Conservation (phyloP, 2,113 vertebrate species). For the Mellivora capensis region DNA sequence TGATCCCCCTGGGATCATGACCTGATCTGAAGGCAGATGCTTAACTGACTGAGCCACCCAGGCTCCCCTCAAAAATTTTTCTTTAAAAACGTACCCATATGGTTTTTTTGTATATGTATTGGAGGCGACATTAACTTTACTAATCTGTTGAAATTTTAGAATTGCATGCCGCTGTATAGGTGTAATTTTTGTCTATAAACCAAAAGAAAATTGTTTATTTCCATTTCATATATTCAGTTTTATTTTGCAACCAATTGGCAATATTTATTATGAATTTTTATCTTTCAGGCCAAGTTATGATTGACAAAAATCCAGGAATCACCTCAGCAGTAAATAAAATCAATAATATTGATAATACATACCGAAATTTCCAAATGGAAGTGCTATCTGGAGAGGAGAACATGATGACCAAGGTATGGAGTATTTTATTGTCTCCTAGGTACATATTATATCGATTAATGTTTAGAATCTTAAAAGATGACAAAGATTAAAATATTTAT, state of each 20-base stretch:
- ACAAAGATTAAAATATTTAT: background rate
- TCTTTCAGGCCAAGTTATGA: slow-evolving; percentile 88
- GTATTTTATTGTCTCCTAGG: background rate
- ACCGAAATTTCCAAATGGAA: slow-evolving; percentile 97
- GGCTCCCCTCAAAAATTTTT: no score
- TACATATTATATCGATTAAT: background rate
- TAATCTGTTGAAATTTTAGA: slow-evolving; percentile 26
- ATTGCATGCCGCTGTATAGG: background rate
- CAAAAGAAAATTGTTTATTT: slow-evolving; percentile 34
- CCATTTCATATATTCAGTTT: slow-evolving; percentile 8
- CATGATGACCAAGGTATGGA: slow-evolving; percentile 85
- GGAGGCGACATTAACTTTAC: background rate
- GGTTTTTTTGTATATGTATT: background rate
- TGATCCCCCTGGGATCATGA: no score
- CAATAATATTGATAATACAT: slow-evolving; percentile 91
- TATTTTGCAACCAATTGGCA: slow-evolving; percentile 11
- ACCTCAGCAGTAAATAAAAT: slow-evolving; percentile 96
- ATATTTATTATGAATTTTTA: slow-evolving; percentile 21
- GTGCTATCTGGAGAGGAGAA: slow-evolving; percentile 92
- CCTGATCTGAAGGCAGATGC: no score
- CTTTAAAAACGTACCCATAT: background rate
- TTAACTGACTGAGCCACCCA: no score
- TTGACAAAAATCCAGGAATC: slow-evolving; percentile 97
- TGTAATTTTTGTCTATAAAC: background rate
- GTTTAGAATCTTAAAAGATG: background rate